phyloP scores from a whole-genome alignment of 2,113 vertebrate species.

The Embiotoca jacksoni region DNA sequence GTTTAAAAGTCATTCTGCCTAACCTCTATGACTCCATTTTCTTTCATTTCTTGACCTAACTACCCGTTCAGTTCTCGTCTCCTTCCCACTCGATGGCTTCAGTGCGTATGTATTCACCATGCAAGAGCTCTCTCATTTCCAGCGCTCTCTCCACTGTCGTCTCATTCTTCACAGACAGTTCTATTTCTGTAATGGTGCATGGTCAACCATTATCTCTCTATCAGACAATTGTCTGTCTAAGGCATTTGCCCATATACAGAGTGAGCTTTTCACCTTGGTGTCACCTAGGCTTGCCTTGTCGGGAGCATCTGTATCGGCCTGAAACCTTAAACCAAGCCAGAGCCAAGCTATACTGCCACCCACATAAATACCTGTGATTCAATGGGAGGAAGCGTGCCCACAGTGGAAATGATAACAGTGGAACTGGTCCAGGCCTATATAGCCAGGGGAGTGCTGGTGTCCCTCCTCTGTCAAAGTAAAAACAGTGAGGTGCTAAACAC shows the following conservation, averaged over 20 bases:
- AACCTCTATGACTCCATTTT: constrained; percentile 85
- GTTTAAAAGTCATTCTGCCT: constrained; percentile 87
- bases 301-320: constrained; percentile 30
- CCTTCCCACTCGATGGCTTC: constrained; percentile 58
- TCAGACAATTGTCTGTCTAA: constrained; percentile 65
- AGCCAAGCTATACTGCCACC: constrained; percentile 43
- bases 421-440: constrained; percentile 69
- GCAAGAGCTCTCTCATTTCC: constrained; percentile 77
- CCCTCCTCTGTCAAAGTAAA: constrained; percentile 80
- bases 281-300: constrained; percentile 58
- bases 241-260: constrained; percentile 70
- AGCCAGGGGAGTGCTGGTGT: constrained; percentile 69
- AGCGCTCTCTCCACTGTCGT: constrained; percentile 62
- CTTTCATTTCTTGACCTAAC: constrained; percentile 86
- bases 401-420: constrained; percentile 76
- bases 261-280: constrained; percentile 71
- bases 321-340: constrained; percentile 23
- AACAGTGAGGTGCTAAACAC: constrained; percentile 86
- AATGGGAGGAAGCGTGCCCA: constrained; percentile 64
- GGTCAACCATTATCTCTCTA: constrained; percentile 75
- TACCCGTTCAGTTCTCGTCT: constrained; percentile 80
- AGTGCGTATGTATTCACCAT: constrained; percentile 75
- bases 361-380: constrained; percentile 67
- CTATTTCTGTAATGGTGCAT: constrained; percentile 78
- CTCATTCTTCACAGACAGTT: constrained; percentile 78